Conservation (phyloP, 30 jellyfish, hydroid and myxozoan species). For the Aurelia aurita complex sp. Pacific region DNA sequence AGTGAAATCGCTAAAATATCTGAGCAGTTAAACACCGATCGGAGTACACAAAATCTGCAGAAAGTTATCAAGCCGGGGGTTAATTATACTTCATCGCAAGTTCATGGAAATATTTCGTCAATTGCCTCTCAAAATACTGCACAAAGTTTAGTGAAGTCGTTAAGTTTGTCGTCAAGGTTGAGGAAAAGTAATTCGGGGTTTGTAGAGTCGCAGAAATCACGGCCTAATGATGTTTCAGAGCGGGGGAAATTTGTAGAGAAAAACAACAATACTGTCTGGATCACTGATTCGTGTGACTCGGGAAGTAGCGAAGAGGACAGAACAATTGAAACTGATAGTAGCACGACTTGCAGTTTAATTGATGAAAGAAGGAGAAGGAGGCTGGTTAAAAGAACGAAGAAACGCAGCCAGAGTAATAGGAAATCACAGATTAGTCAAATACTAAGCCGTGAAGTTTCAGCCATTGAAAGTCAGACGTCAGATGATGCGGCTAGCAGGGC, state of each 20-base stretch:
- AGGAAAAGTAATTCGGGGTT: constrained; percentile 47
- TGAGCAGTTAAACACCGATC: constrained; percentile 37
- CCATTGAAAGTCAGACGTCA: constrained; percentile 56
- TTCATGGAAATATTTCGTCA: constrained; percentile 22
- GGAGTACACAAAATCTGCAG: constrained; percentile 45
- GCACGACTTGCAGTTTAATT: constrained; percentile 73
- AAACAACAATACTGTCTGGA: constrained; percentile 80
- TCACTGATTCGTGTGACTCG: constrained; percentile 65
- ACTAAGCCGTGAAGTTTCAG: constrained; percentile 65
- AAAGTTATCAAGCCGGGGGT: constrained; percentile 62
- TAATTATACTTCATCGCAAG: constrained; percentile 5
- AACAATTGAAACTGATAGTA: constrained; percentile 75
- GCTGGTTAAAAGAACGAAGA: constrained; percentile 69
- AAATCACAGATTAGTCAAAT: constrained; percentile 70
- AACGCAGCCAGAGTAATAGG: constrained; percentile 57
- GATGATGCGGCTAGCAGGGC: constrained; percentile 76
- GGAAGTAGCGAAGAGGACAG: constrained; percentile 77
- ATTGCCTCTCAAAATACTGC: constrained; percentile 23
- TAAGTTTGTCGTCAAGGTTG: constrained; percentile 21
- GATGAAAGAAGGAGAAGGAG: constrained; percentile 84
- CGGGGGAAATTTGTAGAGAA: constrained; percentile 61
- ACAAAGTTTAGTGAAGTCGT: constrained; percentile 29
- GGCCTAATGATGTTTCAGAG: constrained; percentile 28
- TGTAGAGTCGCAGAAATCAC: constrained; percentile 34
- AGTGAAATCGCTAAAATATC: constrained; percentile 18